Percentiles rank a stretch among this genome's conserved stretches.
phyloP scores from a whole-genome alignment of 1,140 invertebrate genomes.

The Drosophila miranda region DNA sequence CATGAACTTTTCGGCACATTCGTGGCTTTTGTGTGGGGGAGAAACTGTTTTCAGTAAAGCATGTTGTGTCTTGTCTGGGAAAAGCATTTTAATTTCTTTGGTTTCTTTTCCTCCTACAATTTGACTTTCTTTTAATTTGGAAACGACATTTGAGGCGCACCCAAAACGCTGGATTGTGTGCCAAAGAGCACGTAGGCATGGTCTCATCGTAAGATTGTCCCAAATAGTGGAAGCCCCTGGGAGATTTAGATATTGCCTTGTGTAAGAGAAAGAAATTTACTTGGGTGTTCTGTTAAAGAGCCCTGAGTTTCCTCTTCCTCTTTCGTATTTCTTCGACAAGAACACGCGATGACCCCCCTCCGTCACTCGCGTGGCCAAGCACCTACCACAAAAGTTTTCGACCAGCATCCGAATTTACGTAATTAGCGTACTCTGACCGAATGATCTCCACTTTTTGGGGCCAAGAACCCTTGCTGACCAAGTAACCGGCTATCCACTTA shows the following conservation, averaged over 20 bases:
- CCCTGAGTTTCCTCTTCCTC: too few relatives aligned
- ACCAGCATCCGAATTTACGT: slow-evolving; percentile 29
- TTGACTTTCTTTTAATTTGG: slow-evolving; percentile 31
- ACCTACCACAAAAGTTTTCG: slow-evolving; percentile 29
- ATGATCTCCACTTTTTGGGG: slow-evolving; percentile 5
- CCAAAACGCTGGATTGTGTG: slow-evolving; percentile 13
- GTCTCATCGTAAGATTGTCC: neutral
- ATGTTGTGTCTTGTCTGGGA: slow-evolving; percentile 11
- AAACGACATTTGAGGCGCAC: neutral
- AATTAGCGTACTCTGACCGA: slow-evolving; percentile 32
- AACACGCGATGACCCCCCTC: too few relatives aligned
- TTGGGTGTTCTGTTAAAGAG: too few relatives aligned
- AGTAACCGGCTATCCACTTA: slow-evolving; percentile 41
- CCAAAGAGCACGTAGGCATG: slow-evolving; percentile 40
- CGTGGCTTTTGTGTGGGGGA: neutral
- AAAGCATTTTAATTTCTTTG: slow-evolving; percentile 10
- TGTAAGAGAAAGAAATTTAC: too few relatives aligned
- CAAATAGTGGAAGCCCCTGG: too few relatives aligned
- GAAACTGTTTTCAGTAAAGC: slow-evolving; percentile 1
- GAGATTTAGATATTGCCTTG: too few relatives aligned
- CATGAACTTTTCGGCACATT: neutral
- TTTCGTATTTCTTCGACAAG: too few relatives aligned
- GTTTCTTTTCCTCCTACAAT: neutral
- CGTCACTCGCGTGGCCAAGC: neutral
- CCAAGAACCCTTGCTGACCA: slow-evolving; percentile 42